Evolutionary conservation across 1,140 invertebrate genomes (phyloP), one percentile per base, ranked within the genome.

Genomic region (Cotesia chilonis): DNA sequence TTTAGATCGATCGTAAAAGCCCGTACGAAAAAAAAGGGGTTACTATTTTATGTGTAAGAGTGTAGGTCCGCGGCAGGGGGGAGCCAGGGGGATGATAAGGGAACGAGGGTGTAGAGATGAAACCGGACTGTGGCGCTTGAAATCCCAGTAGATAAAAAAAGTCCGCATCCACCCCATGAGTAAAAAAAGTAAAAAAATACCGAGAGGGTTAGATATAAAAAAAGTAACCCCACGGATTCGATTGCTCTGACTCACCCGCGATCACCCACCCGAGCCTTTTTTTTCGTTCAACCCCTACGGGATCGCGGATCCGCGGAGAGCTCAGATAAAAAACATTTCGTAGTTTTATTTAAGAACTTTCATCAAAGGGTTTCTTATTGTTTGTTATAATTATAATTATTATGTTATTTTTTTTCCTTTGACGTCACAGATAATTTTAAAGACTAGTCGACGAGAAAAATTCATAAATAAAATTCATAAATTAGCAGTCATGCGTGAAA

Each of bases 81-180:
- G 38, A 57, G 52, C 36, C 59, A 57, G 65, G 54, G 65, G 38
- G 38, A 57, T 68, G n/a, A 55, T 65, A 76, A 79, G 59, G 36
- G 41, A 47, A 47, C 41, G 41, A 47, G 41, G 41, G 4, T 47
- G 41, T 47, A 72, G 70, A 68, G 82, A 80, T 83, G 82, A 80
- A 83, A 80, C 80, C 79, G 83, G 82, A 84, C 83, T 78, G 76
- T 79, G 77, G 73, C 77, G 79, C 80, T 82, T 78, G 78, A 84
- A 84, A 84, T 84, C 82, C 82, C 82, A 82, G 77, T 84, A 84
- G 83, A 84, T 84, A 84, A 84, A 84, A 84, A 84, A 80, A 47
- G 41, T 81, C 77, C 77, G 81, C 76, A 69, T 76, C 75, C 76
- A 81, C 79, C 80, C 80, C 75, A 78, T 75, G 65, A 70, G 52